These are phyloP conservation scores for Anseranas semipalmata DNA, from an alignment of 2,113 vertebrate genomes.

Conservation along the genomic window DNA sequence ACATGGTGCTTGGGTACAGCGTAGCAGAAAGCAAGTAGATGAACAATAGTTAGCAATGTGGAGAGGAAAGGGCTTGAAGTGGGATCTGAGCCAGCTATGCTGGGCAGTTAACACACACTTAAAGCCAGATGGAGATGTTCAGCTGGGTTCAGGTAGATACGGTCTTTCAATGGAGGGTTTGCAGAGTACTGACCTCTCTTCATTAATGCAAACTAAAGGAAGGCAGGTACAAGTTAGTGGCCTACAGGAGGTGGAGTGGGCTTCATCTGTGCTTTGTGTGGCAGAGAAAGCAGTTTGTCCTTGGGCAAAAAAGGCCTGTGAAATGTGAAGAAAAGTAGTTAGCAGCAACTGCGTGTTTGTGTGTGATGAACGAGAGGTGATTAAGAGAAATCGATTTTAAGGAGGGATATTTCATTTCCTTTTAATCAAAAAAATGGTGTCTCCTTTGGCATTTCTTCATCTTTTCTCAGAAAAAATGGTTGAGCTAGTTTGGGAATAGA, in stretches of 20 bases:
- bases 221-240: background rate
- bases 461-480: background rate
- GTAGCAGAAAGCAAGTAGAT: background rate
- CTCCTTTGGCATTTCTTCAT: background rate
- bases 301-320: background rate
- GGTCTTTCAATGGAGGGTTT: background rate
- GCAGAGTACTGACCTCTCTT: background rate
- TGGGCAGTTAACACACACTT: background rate
- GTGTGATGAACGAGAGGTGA: background rate
- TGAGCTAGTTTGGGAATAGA: background rate
- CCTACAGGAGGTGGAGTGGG: background rate
- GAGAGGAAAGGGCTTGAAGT: background rate
- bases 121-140: background rate
- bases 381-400: background rate
- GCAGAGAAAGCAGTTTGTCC: background rate
- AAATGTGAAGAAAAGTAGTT: background rate
- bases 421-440: constrained; percentile 23
- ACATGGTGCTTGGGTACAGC: background rate
- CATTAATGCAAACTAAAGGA: background rate
- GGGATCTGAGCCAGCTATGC: background rate
- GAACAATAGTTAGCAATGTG: fast-evolving
- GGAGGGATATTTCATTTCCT: background rate
- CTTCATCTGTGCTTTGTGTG: background rate
- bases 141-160: background rate
- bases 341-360: background rate